These are phyloP conservation scores for Monopis laevigella DNA, from an alignment of 2,888 invertebrate genomes.

Conservation along the genomic window DNA sequence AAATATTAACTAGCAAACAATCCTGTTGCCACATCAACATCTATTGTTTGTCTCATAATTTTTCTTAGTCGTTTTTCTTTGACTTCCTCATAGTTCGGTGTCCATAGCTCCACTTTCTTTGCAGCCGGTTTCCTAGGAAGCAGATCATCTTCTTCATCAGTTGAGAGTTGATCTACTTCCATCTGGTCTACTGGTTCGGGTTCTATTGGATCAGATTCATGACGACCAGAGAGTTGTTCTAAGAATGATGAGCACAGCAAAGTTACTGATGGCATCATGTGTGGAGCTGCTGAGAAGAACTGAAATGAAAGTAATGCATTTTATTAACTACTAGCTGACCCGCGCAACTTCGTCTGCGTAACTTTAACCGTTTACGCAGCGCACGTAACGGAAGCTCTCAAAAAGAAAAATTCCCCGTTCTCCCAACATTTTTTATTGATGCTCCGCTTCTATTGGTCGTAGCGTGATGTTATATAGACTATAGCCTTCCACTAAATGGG, in stretches of 20 bases:
- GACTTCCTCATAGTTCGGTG: constrained; percentile 47
- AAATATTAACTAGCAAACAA: too few relatives aligned
- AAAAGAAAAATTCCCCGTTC: too few relatives aligned
- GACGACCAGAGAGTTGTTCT: constrained; percentile 44
- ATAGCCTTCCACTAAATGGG: too few relatives aligned
- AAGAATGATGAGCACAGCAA: constrained; percentile 49
- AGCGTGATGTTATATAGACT: too few relatives aligned
- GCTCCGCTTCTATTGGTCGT: too few relatives aligned
- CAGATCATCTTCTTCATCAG: constrained; percentile 37
- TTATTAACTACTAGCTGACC: not conserved
- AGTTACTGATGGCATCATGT: constrained; percentile 54
- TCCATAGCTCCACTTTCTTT: constrained; percentile 35
- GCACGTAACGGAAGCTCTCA: too few relatives aligned
- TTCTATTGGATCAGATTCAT: constrained; percentile 25
- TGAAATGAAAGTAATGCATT: constrained; percentile 26
- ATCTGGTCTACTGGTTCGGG: constrained; percentile 24
- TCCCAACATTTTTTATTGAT: too few relatives aligned
- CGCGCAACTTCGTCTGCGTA: not conserved
- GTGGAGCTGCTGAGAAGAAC: constrained; percentile 50
- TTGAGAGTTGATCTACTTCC: constrained; percentile 31
- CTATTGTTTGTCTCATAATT: constrained; percentile 33
- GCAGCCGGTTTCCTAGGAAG: constrained; percentile 20
- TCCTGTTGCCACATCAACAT: too few relatives aligned
- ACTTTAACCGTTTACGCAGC: too few relatives aligned
- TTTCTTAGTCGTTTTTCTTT: constrained; percentile 53